Base-by-base conservation (phyloP, 2,113 vertebrate species). In the Hemiprocne comata region DNA sequence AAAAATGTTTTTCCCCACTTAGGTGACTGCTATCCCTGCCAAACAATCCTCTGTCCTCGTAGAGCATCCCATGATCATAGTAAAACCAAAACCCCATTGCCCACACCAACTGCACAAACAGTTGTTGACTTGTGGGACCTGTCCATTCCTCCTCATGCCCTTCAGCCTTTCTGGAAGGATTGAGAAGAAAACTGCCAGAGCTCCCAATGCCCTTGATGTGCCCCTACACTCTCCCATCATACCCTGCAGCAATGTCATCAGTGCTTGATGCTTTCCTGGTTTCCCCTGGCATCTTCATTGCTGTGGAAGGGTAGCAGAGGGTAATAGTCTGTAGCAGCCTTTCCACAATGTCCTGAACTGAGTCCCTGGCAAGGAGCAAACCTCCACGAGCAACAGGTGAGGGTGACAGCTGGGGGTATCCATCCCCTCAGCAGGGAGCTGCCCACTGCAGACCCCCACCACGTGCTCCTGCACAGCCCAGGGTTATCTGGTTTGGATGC, bases 21-120 rank as follows among this genome's bases (percentile, higher is more conserved):
- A 31, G 2, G 4, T 51, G 17, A 16, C 58, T 50, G 46, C 2
- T 10, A 36, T 36, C 3, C 28, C 57, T 75, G 42, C 17, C 60
- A 54, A 83, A 40, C 19, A 9, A 25, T 72, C 13, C 15, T 60
- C 14, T 64, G 62, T 71, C 29, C 33, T 71, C 2, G 0, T 21
- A 66, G 20, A 54, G 10, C 2, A n/a, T 57, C 12, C 17, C 0
- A 0, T 38, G 25, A 17, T 88, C 8, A 4, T 55, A n/a, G 29
- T 24, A 70, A 87, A 82, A 55, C 24, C 28, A 61, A 55, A 85
- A 9, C 19, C 9, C 9, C 0, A 0, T 57, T 66, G 14, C 15
- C n/a, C 20, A 29, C 7, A 17, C 10, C 13, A 55, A 1, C 25
- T 55, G 33, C 7, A 14, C n/a, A 50, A 19, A 9, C 12, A 29